Evolutionary conservation across 2,797 vertebrate genomes (phyloP), one percentile per base, ranked within the genome.

Genomic region (Botia almorhae): DNA sequence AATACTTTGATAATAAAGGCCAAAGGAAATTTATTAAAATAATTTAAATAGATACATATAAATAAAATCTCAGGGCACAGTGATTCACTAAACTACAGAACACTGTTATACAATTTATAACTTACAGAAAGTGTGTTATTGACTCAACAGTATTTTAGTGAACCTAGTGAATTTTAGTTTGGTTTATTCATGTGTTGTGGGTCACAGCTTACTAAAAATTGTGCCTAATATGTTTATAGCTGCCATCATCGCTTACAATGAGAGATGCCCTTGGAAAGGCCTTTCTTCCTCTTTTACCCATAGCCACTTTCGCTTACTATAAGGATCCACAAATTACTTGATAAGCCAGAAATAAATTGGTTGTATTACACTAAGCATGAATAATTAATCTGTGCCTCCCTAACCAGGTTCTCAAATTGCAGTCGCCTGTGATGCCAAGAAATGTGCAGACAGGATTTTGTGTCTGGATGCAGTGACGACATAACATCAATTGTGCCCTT

Each of bases 351-450:
- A 92, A 92, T 91, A 90, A 90, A 90, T 89, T 67, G 78, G 71
- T 89, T 88, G 88, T 84, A 84, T 88, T 88, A 87, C 85, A 91
- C 89, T 84, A 91, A 88, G 73, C 80, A 86, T 93, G 84, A 93
- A 94, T 94, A 90, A 94, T 95, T 94, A 82, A 94, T 93, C 78
- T 17, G 61, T 55, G 29, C 78, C 73, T 87, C 87, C 90, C 91
- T 93, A 91, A 89, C 84, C 82, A 81, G 50, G 84, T 88, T 89
- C 87, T 93, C 90, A 80, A 77, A 85, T 94, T 94, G 90, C 92
- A 87, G 71, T 82, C 82, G 64, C 55, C 51, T 78, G 56, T 56
- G 43, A 67, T 71, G 33, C 53, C 60, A 72, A 75, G 71, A 79
- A 82, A 82, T 68, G 16, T 61, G 29, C 10, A 26, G 2, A 70